These are phyloP conservation scores for Aplocera efformata DNA, from an alignment of 2,888 invertebrate genomes.

Conservation along the genomic window DNA sequence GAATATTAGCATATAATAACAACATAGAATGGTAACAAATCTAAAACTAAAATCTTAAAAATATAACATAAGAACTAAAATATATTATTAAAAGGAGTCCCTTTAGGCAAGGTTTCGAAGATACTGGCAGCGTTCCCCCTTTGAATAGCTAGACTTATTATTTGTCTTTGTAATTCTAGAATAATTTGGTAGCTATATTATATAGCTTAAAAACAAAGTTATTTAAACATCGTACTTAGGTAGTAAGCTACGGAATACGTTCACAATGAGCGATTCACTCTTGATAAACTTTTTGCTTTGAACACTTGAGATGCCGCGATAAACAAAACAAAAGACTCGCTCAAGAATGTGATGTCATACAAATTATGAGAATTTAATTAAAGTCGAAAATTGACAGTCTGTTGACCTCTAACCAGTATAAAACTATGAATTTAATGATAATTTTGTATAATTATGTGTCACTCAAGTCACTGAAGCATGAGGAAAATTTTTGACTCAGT, in stretches of 20 bases:
- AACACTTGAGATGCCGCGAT: constrained; percentile 24
- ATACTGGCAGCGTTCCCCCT: too few species aligned
- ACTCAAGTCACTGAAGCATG: constrained; percentile 29
- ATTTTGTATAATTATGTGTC: constrained; percentile 32
- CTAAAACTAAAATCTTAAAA: too few species aligned
- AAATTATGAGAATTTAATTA: constrained; percentile 29
- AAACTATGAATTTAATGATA: constrained; percentile 26
- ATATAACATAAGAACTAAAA: too few species aligned
- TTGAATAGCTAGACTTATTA: too few species aligned
- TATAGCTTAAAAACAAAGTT: too few species aligned
- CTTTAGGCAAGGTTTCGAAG: too few species aligned
- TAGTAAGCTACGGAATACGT: constrained; percentile 10
- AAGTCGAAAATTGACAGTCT: constrained; percentile 27
- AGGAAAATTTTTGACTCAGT: constrained; percentile 15
- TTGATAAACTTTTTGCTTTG: constrained; percentile 6
- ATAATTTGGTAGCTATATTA: too few species aligned
- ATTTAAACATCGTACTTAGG: too few species aligned
- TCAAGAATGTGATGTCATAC: constrained; percentile 27
- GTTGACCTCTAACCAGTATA: constrained; percentile 25
- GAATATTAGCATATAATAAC: too few species aligned
- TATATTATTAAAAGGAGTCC: too few species aligned
- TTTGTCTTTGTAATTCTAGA: too few species aligned
- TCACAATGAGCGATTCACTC: constrained; percentile 4
- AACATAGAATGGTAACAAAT: too few species aligned
- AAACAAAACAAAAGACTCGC: constrained; percentile 26